phyloP scores from a whole-genome alignment of 2,113 vertebrate genomes.

The Eurypyga helias region DNA sequence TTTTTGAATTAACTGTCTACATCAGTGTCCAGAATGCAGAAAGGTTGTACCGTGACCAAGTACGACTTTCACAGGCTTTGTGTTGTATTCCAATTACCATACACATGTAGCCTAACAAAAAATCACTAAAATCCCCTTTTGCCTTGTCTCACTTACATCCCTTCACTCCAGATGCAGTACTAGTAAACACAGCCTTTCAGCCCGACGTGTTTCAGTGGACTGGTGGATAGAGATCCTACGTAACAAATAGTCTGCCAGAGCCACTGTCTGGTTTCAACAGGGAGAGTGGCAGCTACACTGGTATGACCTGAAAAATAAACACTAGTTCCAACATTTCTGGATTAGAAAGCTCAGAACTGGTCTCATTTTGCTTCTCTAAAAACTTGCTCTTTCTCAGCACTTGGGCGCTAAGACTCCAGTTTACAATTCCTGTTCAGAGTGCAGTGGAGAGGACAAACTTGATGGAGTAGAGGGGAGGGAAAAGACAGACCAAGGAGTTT shows the following conservation, averaged over 20 bases:
- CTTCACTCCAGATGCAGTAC: not conserved
- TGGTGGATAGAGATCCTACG: not conserved
- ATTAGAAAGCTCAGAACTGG: not conserved
- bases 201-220: not conserved
- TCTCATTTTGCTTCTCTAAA: not conserved
- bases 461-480: not conserved
- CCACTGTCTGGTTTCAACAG: not conserved
- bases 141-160: not conserved
- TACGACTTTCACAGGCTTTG: not conserved
- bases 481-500: not conserved
- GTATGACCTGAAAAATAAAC: not conserved
- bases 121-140: not conserved
- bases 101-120: not conserved
- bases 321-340: not conserved
- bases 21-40: not conserved
- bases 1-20: not conserved
- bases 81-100: not conserved
- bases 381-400: not conserved
- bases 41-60: not conserved
- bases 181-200: not conserved
- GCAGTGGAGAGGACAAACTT: not conserved
- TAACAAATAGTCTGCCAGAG: not conserved
- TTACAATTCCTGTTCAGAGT: not conserved
- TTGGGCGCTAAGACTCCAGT: not conserved
- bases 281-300: not conserved